Evolutionary conservation across 2,113 vertebrate genomes (phyloP), one percentile per base, ranked within the genome.

Genomic region (Conger conger): DNA sequence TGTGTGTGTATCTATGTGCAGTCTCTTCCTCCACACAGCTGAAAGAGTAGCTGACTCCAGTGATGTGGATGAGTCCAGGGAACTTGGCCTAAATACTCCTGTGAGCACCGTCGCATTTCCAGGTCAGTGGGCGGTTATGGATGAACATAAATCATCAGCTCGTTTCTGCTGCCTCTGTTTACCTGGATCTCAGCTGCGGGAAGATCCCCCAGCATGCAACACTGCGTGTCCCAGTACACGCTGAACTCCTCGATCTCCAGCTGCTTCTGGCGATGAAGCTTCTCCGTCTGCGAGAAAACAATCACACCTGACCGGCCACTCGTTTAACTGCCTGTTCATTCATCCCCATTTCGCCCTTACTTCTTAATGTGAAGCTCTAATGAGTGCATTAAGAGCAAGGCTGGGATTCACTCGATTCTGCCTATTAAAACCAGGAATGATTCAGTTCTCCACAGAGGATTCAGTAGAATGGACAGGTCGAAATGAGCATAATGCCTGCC

Each of bases 231-330:
- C 98, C 98, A 99, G 85, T 99, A 99, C 86, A 99, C 88, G 77
- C 98, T 97, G 88, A 99, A 99, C 87, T 98, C 96, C 0, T 96
- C 90, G 23, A 99, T 96, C 88, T 99, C 97, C 84, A 99, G 83
- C 86, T 96, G 97, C 83, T 99, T 99, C 85, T 99, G 97, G 79
- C 97, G 90, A 91, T 97, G 95, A 15, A 95, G 94, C 82, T 96
- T 98, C 91, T 97, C 96, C 15, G 95, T 94, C 98, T 99, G 87
- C 84, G 18, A 87, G 38, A 38, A 68, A 81, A 16, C 20, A 63
- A 27, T 23, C 27, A 18, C 23, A 33, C 20, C 79, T 73, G 7
- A 81, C 16, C 35, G 27, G 76, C 76, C 27, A 30, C 23, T 54
- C 30, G 33, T 38, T 45, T 63, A 53, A 37, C 37, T 63, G 50